Base-by-base conservation (phyloP, 2,113 vertebrate species). In the Lucifuga dentata region DNA sequence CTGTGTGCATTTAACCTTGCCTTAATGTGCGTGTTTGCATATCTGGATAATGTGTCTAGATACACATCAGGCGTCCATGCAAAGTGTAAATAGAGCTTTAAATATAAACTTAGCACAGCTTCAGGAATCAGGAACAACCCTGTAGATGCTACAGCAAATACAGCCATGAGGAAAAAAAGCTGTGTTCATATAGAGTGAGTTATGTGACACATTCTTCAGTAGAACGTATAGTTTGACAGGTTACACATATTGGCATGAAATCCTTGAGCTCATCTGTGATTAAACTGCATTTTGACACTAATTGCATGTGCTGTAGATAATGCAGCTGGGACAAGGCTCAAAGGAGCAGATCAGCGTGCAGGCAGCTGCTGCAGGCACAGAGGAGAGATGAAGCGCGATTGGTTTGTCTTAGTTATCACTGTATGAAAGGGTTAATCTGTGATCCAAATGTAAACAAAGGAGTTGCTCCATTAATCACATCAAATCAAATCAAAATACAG, bases 201-300 rank as follows among this genome's bases (percentile, higher is more conserved):
- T 63, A 62, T 2, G 23, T 58, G 62, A 59, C 74, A 44, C 6
- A 32, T 46, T 68, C 13, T 49, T 55, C n/a, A n/a, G 6, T 17
- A 39, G 43, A 44, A 15, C 48, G 20, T 16, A 23, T 50, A 44
- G 23, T 23, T 46, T 19, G 11, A 51, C 59, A 48, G 38, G 43
- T 65, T 68, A 51, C 57, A 53, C 57, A 59, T 36, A 50, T 38
- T 21, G 11, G 5, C 69, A 67, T 49, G 36, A 41, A 65, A 76
- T 71, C 56, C 45, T 63, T 57, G 67, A 68, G 41, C 66, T 20
- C 73, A 59, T 76, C 75, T 82, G 78, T 65, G 78, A 69, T 75
- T 68, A 63, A 80, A 68, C 49, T 51, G n/a, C 43, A 58, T 84
- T 84, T 69, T 73, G 43, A 75, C 49, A 64, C 68, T 80, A 73